Evolutionary conservation across 2,797 vertebrate species (phyloP), one percentile per base, ranked within the genome.

Genomic region (Danio aesculapii): DNA sequence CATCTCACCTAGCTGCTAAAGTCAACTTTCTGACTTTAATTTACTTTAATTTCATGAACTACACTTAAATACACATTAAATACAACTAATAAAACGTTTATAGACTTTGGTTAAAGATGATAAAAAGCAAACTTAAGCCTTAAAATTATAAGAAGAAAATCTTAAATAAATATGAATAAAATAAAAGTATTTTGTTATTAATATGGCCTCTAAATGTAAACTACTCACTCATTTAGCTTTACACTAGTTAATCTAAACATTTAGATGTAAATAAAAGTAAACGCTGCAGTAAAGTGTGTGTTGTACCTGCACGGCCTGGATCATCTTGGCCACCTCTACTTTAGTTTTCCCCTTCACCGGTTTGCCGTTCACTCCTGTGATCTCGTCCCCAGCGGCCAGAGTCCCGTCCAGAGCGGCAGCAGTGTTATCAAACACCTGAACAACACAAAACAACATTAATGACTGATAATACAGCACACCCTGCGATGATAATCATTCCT

Each of bases 311-410:
- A 99, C 98, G 87, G 95, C 94, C 92, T 99, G 98, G 87, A 99
- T 99, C 98, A 99, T 99, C 93, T 98, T 99, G 39, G 98, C 98
- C 91, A 99, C 98, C 86, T 99, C 97, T 90, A 99, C 97, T 88
- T 99, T 99, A 17, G 97, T 99, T 83, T 97, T 99, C 5, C 98
- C 98, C 89, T 99, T 99, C 85, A 99, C 97, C 0, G 98, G 94
- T 88, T 95, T 98, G 43, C 97, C 96, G 0, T 98, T 99, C 76
- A 99, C 98, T 0, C 98, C 98, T 0, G 97, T 98, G 91, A 99
- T 97, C 92, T 99, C 98, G 87, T 99, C 98, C 0, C 98, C 98
- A 0, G 98, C 98, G 0, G 98, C 98, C 67, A 99, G 90, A 0
- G 97, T 97, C 82, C 97, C 97, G 0, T 99, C 98, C 58, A 96